Evolutionary conservation across 2,888 invertebrate species (phyloP).

Genomic region (Drosophila mettleri): DNA sequence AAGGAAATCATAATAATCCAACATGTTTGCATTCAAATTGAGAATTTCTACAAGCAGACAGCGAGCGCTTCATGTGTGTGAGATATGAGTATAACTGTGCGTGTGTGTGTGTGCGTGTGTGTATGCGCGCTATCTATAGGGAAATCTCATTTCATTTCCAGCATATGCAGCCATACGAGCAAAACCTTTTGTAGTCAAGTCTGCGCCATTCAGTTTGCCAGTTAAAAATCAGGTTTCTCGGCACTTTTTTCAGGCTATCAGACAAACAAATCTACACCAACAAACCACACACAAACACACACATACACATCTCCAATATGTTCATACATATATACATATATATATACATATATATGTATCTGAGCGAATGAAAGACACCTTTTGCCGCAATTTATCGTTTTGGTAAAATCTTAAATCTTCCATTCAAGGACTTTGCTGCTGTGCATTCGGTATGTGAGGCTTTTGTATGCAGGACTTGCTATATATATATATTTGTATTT

Average conservation of each 20-base stretch:
- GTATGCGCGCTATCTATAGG: constrained; percentile 57
- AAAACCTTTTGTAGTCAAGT: constrained; percentile 46
- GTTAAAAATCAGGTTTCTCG: constrained; percentile 77
- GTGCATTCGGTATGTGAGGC: constrained; percentile 41
- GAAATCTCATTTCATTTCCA: constrained; percentile 76
- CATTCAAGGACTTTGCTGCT: constrained; percentile 51
- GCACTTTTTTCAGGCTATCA: constrained; percentile 61
- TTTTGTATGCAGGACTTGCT: constrained; percentile 24
- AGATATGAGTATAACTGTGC: constrained; percentile 34
- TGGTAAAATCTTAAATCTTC: constrained; percentile 68
- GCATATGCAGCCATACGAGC: constrained; percentile 52
- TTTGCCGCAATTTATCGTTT: constrained; percentile 77
- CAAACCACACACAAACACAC: constrained; percentile 21
- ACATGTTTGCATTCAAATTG: constrained; percentile 79
- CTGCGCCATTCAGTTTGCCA: constrained; percentile 63
- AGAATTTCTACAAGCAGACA: constrained; percentile 56
- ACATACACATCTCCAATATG: constrained; percentile 7
- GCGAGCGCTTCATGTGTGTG: constrained; percentile 12
- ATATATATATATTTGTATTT: constrained; percentile 5
- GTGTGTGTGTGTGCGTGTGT: constrained; percentile 30
- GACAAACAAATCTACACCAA: constrained; percentile 59
- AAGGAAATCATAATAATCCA: constrained; percentile 77
- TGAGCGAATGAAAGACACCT: constrained; percentile 65
- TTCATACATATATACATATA: constrained; percentile 39
- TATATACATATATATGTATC: constrained; percentile 39